phyloP scores from a whole-genome alignment of 1,140 invertebrate species.

The Harpegnathos saltator region DNA sequence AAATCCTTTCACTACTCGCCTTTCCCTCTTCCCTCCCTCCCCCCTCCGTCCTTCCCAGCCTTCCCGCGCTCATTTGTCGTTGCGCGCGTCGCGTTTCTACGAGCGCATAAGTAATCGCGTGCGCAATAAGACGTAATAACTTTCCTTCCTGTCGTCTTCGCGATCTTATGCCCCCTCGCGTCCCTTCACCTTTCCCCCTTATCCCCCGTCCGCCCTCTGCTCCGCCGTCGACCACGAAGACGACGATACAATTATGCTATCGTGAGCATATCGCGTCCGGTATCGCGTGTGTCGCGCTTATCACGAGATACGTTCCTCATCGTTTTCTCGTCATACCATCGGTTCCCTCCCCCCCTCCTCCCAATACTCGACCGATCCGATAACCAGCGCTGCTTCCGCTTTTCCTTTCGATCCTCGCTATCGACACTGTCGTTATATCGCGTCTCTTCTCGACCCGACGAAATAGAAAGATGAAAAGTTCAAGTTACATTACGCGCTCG shows the following conservation, averaged over 20 bases:
- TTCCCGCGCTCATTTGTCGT: neutral
- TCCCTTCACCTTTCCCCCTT: too few relatives aligned
- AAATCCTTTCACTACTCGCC: conserved; percentile 34
- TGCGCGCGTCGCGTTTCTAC: neutral
- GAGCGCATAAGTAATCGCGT: conserved; percentile 4
- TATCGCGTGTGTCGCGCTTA: neutral
- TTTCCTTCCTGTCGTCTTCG: conserved; percentile 17
- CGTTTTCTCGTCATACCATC: too few relatives aligned
- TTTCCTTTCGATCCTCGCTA: conserved; percentile 9
- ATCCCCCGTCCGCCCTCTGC: too few relatives aligned
- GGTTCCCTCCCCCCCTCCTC: too few relatives aligned
- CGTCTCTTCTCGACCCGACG: conserved; percentile 9
- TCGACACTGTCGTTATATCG: neutral
- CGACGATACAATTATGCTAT: conserved; percentile 10
- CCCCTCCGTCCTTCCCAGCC: too few relatives aligned
- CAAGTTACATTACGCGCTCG: neutral
- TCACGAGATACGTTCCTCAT: too few relatives aligned
- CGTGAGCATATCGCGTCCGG: neutral
- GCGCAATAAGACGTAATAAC: conserved; percentile 14
- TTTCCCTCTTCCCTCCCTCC: too few relatives aligned
- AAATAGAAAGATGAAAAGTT: neutral
- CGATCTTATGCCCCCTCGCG: too few relatives aligned
- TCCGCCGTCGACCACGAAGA: neutral
- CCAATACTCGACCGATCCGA: neutral
- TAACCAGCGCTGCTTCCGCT: conserved; percentile 34